Percentiles rank a stretch among this genome's conserved stretches.
phyloP scores from a whole-genome alignment of 1,140 invertebrate species.

The Cyclina sinensis region DNA sequence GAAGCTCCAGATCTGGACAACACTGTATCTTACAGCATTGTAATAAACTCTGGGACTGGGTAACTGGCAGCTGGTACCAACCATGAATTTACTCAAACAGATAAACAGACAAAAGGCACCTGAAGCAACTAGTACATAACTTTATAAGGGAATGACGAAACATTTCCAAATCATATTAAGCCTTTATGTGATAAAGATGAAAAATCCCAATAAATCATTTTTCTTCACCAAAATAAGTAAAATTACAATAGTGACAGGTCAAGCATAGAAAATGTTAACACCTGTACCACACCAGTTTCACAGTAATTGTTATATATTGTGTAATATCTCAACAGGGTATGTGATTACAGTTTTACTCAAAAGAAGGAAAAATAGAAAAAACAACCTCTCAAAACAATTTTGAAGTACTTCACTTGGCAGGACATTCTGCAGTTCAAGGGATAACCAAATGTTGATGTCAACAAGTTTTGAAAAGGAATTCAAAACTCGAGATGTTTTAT shows the following conservation, averaged over 20 bases:
- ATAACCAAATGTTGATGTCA: background rate
- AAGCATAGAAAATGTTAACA: constrained; percentile 11
- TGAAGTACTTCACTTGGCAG: background rate
- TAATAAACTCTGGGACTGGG: too few relatives aligned
- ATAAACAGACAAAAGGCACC: too few relatives aligned
- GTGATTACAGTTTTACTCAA: background rate
- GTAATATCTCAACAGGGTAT: background rate
- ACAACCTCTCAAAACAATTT: background rate
- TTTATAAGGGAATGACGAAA: background rate
- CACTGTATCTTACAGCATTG: too few relatives aligned
- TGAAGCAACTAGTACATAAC: too few relatives aligned
- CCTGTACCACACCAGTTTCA: background rate
- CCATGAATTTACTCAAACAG: too few relatives aligned
- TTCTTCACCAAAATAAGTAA: background rate
- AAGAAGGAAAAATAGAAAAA: background rate
- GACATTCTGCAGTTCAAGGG: background rate
- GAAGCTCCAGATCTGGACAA: too few relatives aligned
- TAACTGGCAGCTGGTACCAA: too few relatives aligned
- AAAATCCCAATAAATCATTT: background rate
- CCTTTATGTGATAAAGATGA: background rate
- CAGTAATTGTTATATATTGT: constrained; percentile 7
- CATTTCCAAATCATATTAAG: constrained; percentile 4
- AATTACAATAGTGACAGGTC: constrained; percentile 6
- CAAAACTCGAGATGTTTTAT: too few relatives aligned
- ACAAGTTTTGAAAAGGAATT: too few relatives aligned